A percentile compares a stretch with the other conserved stretches of the same genome.
These are phyloP conservation scores for Heliothis subflexa DNA, from an alignment of 1,140 invertebrate species.

Conservation along the genomic window DNA sequence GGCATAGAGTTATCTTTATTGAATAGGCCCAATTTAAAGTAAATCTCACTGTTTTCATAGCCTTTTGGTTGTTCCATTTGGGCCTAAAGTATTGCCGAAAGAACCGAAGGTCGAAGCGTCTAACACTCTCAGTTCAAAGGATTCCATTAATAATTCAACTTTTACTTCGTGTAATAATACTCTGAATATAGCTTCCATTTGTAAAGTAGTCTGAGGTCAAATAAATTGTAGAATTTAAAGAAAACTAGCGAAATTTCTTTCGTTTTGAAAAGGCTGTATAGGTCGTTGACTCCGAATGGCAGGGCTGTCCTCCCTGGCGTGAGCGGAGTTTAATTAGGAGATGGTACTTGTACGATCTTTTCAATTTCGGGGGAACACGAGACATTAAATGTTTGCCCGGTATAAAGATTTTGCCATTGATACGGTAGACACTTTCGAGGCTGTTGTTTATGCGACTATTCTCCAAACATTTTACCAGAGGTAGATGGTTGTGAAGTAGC, in stretches of 20 bases:
- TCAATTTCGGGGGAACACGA: slow-evolving; percentile 31
- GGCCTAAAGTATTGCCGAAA: slow-evolving; percentile 9
- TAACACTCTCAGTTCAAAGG: not conserved
- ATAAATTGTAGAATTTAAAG: slow-evolving; percentile 27
- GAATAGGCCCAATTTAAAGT: not conserved
- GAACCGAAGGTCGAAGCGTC: not conserved
- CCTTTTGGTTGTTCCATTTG: slow-evolving; percentile 13
- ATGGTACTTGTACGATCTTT: slow-evolving; percentile 21
- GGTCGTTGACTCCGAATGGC: slow-evolving; percentile 12
- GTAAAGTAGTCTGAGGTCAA: not conserved
- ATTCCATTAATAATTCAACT: slow-evolving; percentile 34
- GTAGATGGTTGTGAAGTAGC: not conserved
- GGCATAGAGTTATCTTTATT: not conserved
- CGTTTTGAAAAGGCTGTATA: slow-evolving; percentile 9
- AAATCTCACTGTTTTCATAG: slow-evolving; percentile 1
- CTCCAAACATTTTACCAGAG: not conserved
- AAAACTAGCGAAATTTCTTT: slow-evolving; percentile 26
- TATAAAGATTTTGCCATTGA: slow-evolving; percentile 12
- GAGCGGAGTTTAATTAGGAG: slow-evolving; percentile 26
- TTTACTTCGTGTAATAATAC: slow-evolving; percentile 28
- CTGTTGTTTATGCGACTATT: not conserved
- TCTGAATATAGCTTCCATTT: slow-evolving; percentile 32
- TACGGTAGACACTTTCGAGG: not conserved
- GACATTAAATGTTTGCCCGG: not conserved
- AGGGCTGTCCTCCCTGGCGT: not conserved